Conservation (phyloP, 2,888 invertebrate genomes). For the Eurytoma californica region DNA sequence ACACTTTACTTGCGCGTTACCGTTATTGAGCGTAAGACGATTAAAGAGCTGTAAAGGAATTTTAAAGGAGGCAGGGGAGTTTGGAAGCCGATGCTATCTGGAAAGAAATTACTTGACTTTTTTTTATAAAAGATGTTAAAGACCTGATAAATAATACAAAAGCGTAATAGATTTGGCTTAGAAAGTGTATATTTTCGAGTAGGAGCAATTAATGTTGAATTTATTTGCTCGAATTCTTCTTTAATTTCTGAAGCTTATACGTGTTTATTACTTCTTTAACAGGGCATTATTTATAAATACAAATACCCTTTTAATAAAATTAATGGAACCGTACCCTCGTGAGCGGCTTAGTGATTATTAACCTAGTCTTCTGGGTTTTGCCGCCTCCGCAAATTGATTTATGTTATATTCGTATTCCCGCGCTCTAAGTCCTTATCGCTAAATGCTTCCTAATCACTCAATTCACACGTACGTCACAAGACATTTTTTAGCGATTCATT, state of each 20-base stretch:
- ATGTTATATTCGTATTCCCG: not conserved
- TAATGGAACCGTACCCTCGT: not conserved
- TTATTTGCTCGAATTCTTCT: not conserved
- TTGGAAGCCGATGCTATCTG: slow-evolving; percentile 7
- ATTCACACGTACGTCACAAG: not conserved
- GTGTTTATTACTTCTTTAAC: too few relatives aligned
- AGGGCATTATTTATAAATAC: not conserved
- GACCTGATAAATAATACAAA: slow-evolving; percentile 3
- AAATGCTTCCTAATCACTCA: too few relatives aligned
- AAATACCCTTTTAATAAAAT: not conserved
- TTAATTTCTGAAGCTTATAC: too few relatives aligned
- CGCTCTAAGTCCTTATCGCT: not conserved
- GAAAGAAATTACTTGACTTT: not conserved
- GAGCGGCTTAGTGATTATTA: not conserved
- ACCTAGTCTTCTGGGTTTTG: too few relatives aligned
- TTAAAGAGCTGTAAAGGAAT: not conserved
- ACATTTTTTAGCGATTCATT: too few relatives aligned
- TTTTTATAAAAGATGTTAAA: slow-evolving; percentile 22
- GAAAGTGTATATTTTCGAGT: not conserved
- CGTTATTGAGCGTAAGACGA: not conserved
- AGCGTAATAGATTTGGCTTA: slow-evolving; percentile 1
- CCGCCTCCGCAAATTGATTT: not conserved
- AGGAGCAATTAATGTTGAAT: too few relatives aligned
- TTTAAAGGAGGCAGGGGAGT: not conserved
- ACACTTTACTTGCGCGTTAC: too few relatives aligned